Percentiles rank a stretch among this genome's conserved stretches.
These are phyloP conservation scores for Pegoplata infirma DNA, from an alignment of 2,888 invertebrate species.

Conservation along the genomic window DNA sequence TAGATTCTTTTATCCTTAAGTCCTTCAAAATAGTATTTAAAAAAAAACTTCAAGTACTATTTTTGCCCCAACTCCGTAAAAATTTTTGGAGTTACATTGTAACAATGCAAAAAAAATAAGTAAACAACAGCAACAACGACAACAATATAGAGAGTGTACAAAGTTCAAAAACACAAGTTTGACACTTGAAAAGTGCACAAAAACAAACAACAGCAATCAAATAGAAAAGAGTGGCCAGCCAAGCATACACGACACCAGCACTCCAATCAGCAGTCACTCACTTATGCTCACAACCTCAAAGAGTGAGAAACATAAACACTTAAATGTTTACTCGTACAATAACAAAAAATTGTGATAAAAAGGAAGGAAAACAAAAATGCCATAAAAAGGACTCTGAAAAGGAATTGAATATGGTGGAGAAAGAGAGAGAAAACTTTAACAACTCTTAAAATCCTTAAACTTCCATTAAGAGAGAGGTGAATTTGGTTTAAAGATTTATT, in stretches of 20 bases:
- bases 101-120: conserved; percentile 28
- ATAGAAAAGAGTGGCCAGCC: conserved; percentile 19
- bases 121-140: conserved; percentile 16
- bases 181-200: conserved; percentile 66
- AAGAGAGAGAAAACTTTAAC: no score
- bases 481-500: background rate
- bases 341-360: conserved; percentile 39
- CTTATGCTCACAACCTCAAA: conserved; percentile 29
- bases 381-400: background rate
- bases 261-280: conserved; percentile 12
- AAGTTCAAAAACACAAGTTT: conserved; percentile 67
- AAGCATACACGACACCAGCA: background rate
- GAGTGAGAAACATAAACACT: conserved; percentile 60
- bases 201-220: conserved; percentile 62
- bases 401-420: no score
- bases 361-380: background rate
- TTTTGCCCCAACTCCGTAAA: no score
- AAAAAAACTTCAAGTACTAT: no score
- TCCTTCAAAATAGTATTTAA: no score
- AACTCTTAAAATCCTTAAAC: background rate
- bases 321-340: conserved; percentile 58
- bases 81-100: no score
- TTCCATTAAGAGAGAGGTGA: conserved; percentile 43
- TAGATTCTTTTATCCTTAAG: no score
- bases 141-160: conserved; percentile 40